A percentile compares a stretch with the other conserved stretches of the same genome.
Evolutionary conservation across 2,888 invertebrate genomes (phyloP).

Genomic region (Heliconius charithonia): DNA sequence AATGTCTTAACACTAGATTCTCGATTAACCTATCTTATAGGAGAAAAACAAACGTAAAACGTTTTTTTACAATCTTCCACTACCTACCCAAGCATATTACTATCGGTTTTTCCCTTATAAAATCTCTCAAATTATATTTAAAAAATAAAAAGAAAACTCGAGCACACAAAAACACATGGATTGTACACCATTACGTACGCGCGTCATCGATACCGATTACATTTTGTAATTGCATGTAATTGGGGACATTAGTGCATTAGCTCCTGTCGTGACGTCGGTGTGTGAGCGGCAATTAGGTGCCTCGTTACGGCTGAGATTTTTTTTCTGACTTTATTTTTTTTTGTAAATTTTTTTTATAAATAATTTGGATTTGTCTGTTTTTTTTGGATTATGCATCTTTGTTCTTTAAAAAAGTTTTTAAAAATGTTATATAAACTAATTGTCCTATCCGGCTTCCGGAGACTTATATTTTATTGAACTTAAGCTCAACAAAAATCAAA

Average conservation of each 20-base stretch:
- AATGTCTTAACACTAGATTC: no score
- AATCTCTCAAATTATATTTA: background rate
- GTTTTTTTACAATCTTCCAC: no score
- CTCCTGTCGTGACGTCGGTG: constrained; percentile 29
- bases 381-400: no score
- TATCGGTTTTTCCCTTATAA: background rate
- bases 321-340: background rate
- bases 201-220: constrained; percentile 65
- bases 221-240: constrained; percentile 63
- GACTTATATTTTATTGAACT: no score
- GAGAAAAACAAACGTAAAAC: no score
- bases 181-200: constrained; percentile 17
- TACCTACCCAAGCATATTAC: background rate
- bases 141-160: background rate
- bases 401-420: no score
- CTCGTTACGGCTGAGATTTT: constrained; percentile 22
- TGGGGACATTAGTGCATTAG: constrained; percentile 48
- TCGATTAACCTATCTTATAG: no score
- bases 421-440: no score
- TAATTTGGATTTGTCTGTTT: background rate
- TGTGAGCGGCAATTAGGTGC: constrained; percentile 26
- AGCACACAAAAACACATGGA: background rate
- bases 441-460: no score
- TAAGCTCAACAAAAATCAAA: no score
- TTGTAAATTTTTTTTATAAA: no score